These are phyloP conservation scores for Dermatemys mawii DNA, from an alignment of 2,113 vertebrate species.

Conservation along the genomic window DNA sequence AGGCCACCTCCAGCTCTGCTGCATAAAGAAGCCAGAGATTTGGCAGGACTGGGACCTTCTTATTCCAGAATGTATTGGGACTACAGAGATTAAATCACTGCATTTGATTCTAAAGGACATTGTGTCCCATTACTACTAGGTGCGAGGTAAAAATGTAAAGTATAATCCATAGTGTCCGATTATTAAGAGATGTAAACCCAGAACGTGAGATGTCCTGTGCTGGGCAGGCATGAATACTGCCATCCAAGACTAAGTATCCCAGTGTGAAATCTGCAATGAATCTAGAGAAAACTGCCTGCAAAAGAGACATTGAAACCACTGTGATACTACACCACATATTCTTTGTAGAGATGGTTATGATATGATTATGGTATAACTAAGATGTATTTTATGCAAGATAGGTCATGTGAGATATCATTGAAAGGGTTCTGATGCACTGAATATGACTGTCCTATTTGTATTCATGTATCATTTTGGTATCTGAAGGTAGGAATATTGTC, in stretches of 20 bases:
- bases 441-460: too few relatives aligned
- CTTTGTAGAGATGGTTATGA: too few relatives aligned
- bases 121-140: background rate
- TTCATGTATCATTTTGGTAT: too few relatives aligned
- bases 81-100: background rate
- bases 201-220: background rate
- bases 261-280: background rate
- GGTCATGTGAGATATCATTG: too few relatives aligned
- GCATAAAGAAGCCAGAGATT: background rate
- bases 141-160: background rate
- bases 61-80: background rate
- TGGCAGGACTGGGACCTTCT: background rate
- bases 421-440: too few relatives aligned
- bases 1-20: background rate
- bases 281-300: background rate
- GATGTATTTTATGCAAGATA: too few relatives aligned
- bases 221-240: background rate
- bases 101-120: background rate
- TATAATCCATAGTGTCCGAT: background rate
- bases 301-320: background rate
- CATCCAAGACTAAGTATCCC: background rate
- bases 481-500: too few relatives aligned
- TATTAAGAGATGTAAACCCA: background rate
- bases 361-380: too few relatives aligned
- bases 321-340: too few relatives aligned